Conservation (phyloP, 1,140 invertebrate species). For the Venturia canescens region DNA sequence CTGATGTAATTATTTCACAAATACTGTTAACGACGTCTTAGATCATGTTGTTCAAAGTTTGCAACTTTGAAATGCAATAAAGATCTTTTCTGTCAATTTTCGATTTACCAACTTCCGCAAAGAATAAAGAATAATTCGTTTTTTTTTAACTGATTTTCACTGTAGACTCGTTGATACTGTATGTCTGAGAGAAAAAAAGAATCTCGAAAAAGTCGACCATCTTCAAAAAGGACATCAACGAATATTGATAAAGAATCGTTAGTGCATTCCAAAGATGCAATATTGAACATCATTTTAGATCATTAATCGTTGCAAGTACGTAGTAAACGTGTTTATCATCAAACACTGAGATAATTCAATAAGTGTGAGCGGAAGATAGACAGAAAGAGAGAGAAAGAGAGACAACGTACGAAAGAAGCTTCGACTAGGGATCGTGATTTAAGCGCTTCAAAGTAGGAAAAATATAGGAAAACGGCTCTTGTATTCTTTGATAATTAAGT, state of each 20-base stretch:
- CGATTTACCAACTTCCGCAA: no score
- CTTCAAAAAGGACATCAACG: no score
- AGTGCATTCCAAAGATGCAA: neutral
- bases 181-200: no score
- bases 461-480: neutral
- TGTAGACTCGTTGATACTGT: no score
- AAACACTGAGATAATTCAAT: conserved; percentile 22
- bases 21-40: neutral
- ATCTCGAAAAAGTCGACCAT: no score
- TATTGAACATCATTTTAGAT: conserved; percentile 19
- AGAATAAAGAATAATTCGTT: no score
- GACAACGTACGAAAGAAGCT: neutral
- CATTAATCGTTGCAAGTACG: conserved; percentile 41
- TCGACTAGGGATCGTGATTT: conserved; percentile 25
- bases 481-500: conserved; percentile 24
- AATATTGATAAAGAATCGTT: no score
- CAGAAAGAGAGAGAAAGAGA: neutral
- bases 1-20: conserved; percentile 38
- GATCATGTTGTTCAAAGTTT: neutral
- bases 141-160: no score
- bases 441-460: conserved; percentile 15
- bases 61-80: no score
- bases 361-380: conserved; percentile 13
- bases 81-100: no score
- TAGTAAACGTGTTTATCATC: conserved; percentile 31